A percentile compares a stretch with the other conserved stretches of the same genome.
Evolutionary conservation across 2,113 vertebrate genomes (phyloP).

Genomic region (Microcebus tavaratra): DNA sequence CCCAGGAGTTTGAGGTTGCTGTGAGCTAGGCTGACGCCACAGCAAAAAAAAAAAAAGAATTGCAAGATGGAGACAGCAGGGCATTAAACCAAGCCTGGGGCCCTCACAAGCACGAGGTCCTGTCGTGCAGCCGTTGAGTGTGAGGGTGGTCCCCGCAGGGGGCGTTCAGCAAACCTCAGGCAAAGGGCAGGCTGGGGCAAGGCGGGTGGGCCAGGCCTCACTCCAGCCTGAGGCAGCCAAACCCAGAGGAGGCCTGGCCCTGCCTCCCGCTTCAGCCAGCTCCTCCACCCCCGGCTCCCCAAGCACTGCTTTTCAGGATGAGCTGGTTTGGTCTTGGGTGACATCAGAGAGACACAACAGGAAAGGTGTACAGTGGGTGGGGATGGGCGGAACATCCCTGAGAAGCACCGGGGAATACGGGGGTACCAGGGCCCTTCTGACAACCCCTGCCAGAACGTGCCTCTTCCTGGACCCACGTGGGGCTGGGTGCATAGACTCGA

Average conservation of each 20-base stretch:
- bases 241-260: not conserved
- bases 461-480: not conserved
- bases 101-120: not conserved
- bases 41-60: no score
- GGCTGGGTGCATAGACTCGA: not conserved
- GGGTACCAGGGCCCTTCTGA: not conserved
- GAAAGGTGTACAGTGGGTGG: not conserved
- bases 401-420: not conserved
- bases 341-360: not conserved
- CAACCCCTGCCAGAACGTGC: not conserved
- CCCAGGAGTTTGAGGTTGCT: no score
- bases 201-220: not conserved
- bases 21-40: no score
- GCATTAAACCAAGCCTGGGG: not conserved
- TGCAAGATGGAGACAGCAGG: not conserved
- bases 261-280: not conserved
- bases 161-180: not conserved
- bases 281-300: not conserved
- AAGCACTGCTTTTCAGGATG: not conserved
- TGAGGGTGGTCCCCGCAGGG: not conserved
- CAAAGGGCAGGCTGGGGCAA: not conserved
- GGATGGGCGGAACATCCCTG: not conserved
- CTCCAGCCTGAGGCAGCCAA: not conserved
- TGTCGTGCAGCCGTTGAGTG: not conserved
- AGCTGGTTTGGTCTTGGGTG: constrained; percentile 18